Evolutionary conservation across 2,888 invertebrate genomes (phyloP), one percentile per base, ranked within the genome.

Genomic region (Drosophila tripunctata): DNA sequence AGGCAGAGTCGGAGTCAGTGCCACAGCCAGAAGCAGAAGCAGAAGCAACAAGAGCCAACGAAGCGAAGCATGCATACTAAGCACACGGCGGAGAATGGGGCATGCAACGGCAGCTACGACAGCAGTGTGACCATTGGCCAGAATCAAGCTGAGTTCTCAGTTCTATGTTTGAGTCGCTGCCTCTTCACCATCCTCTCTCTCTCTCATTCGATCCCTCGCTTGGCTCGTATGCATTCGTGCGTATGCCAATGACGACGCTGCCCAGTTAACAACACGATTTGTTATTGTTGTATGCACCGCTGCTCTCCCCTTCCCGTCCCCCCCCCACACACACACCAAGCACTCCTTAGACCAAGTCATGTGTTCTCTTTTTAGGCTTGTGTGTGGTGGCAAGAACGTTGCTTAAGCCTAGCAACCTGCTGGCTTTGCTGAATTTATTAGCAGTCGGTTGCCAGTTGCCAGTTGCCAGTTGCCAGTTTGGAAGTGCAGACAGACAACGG

Each of bases 181-280:
- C n/a, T n/a, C n/a, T n/a, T n/a, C n/a, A n/a, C n/a, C n/a, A n/a
- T n/a, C 41, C 24, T 7, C 12, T 36, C 14, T 10, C 22, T 30
- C 19, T 22, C 57, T 19, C 17, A 36, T 41, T 35, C 36, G 22
- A 35, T 21, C 47, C 21, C 44, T 35, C 27, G 19, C 31, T 14
- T 33, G 33, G 55, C 44, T 41, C 19, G 51, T 48, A 66, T 81
- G 77, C 78, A 80, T 73, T 81, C 83, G 79, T 83, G 83, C 83
- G 80, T 81, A 73, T 68, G 78, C 76, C 74, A 78, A 78, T 82
- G 81, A 80, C 78, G 81, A 81, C 75, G 75, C 57, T 71, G 78
- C 77, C n/a, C 85, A 78, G 83, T 82, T 80, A 82, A 82, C 83
- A 84, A 73, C 83, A 83, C 83, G 85, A 84, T 84, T 84, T 83